These are phyloP conservation scores for Melinopterus prodromus DNA, from an alignment of 2,888 invertebrate genomes.

Conservation along the genomic window DNA sequence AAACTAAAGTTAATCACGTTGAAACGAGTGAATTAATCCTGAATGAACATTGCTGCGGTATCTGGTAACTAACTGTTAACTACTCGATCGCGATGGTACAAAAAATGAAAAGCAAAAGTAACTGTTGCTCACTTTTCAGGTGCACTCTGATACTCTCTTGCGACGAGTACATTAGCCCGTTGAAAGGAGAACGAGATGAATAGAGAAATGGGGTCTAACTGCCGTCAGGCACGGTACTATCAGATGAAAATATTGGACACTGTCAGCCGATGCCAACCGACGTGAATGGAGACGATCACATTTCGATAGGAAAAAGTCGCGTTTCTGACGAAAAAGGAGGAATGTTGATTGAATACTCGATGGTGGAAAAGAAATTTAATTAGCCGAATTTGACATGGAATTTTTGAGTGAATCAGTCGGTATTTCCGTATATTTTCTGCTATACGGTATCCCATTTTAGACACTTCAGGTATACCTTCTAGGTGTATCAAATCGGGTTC, in stretches of 20 bases:
- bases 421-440: background rate
- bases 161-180: background rate
- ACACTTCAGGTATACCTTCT: background rate
- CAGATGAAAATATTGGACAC: background rate
- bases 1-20: background rate
- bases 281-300: background rate
- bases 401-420: background rate
- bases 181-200: background rate
- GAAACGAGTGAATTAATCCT: background rate
- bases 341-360: background rate
- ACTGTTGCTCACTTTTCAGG: background rate
- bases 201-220: background rate
- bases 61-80: background rate
- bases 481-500: background rate
- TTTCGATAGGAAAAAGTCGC: background rate
- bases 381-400: background rate
- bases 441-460: background rate
- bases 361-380: background rate
- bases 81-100: background rate
- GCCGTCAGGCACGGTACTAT: slow-evolving; percentile 4
- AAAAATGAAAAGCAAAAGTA: slow-evolving; percentile 4
- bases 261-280: background rate
- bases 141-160: background rate
- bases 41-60: background rate
- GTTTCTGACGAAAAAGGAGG: background rate